These are phyloP conservation scores for Vireo altiloquus DNA, from an alignment of 2,113 vertebrate species.

Conservation along the genomic window DNA sequence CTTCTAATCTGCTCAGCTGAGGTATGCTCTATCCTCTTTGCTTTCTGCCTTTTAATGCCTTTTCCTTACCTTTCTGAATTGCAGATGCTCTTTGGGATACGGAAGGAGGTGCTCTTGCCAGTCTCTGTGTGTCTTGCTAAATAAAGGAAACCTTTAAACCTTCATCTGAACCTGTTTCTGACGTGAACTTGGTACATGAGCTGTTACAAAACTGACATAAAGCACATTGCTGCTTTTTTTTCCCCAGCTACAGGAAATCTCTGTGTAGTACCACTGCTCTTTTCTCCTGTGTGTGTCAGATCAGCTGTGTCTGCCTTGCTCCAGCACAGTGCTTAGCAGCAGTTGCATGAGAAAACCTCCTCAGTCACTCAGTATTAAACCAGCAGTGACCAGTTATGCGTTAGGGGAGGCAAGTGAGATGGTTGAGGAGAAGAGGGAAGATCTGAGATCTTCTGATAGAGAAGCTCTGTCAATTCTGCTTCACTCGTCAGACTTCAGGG, in stretches of 20 bases:
- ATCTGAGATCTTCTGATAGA: too few species aligned
- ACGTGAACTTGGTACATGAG: neutral
- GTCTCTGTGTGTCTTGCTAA: neutral
- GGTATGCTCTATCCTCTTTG: neutral
- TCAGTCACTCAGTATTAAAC: neutral
- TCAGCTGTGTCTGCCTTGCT: neutral
- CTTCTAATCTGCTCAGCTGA: constrained; percentile 8
- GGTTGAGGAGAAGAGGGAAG: neutral
- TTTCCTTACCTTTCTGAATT: neutral
- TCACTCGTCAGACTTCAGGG: neutral
- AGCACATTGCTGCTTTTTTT: neutral
- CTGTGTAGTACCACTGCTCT: neutral
- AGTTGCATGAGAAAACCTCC: neutral
- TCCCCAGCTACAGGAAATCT: neutral
- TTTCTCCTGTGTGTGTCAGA: neutral
- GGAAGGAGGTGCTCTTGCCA: neutral
- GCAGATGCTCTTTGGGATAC: neutral
- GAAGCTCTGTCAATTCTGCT: neutral
- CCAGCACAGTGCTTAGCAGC: neutral
- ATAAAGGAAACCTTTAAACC: neutral
- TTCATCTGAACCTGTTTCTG: neutral
- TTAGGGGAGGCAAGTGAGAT: neutral
- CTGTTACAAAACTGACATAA: neutral
- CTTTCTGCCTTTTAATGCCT: neutral
- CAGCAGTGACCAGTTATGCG: neutral